Percentiles rank a stretch among this genome's conserved stretches.
Evolutionary conservation across 2,888 invertebrate genomes (phyloP).

Genomic region (Acanthosepion pharaonis): DNA sequence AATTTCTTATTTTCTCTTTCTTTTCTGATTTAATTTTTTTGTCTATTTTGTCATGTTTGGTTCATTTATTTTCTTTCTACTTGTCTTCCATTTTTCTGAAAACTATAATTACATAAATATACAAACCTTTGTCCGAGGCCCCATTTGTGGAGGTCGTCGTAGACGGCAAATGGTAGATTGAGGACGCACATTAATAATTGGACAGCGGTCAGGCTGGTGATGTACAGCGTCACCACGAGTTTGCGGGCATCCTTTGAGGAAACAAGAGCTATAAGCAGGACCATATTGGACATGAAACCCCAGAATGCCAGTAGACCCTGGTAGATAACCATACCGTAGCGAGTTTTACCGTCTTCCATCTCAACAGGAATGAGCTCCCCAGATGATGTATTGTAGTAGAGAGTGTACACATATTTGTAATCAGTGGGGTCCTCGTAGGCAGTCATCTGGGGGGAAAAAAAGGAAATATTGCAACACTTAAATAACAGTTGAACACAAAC

Average conservation of each 20-base stretch:
- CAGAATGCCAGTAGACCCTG: conserved; percentile 46
- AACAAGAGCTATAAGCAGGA: neutral
- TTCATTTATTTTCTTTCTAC: neutral
- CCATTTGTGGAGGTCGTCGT: conserved; percentile 34
- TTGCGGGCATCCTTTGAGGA: conserved; percentile 8
- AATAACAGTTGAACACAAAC: neutral
- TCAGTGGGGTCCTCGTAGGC: conserved; percentile 24
- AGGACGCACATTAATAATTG: conserved; percentile 37
- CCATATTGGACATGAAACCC: conserved; percentile 43
- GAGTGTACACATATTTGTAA: conserved; percentile 41
- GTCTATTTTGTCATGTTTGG: too few relatives aligned
- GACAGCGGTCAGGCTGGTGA: conserved; percentile 36
- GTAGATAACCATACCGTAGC: conserved; percentile 39
- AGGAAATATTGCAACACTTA: neutral
- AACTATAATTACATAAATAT: neutral
- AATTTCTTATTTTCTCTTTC: too few relatives aligned
- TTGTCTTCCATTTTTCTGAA: neutral
- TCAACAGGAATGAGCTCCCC: conserved; percentile 39
- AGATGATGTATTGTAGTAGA: conserved; percentile 24
- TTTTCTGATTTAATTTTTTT: too few relatives aligned
- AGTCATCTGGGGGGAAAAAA: neutral
- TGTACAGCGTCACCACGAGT: conserved; percentile 42
- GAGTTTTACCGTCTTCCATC: conserved; percentile 25
- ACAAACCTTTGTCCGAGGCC: conserved; percentile 41
- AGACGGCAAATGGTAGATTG: conserved; percentile 43